Conservation (phyloP, 2,113 vertebrate genomes). For the Lota lota region DNA sequence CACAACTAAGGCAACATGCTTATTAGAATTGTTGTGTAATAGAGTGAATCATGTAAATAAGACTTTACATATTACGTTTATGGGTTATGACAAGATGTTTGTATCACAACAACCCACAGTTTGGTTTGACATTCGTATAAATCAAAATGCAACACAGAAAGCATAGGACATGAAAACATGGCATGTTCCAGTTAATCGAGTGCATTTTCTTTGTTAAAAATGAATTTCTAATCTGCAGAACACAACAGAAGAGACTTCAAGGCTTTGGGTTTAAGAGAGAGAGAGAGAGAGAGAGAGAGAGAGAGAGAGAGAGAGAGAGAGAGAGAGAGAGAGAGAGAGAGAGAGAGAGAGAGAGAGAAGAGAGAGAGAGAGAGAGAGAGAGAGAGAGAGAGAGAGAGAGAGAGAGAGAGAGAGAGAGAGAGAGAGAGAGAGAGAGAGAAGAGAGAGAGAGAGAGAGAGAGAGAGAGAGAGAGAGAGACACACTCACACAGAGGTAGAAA, state of each 20-base stretch:
- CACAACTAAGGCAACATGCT: too few species aligned
- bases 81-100: too few species aligned
- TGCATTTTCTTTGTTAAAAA: too few species aligned
- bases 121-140: too few species aligned
- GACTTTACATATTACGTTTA: too few species aligned
- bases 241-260: neutral
- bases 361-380: neutral
- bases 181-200: too few species aligned
- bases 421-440: conserved; percentile 10
- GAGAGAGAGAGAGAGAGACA: conserved; percentile 17
- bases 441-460: neutral
- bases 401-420: conserved; percentile 7
- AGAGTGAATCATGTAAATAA: too few species aligned
- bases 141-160: too few species aligned
- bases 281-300: conserved; percentile 14
- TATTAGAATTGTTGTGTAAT: too few species aligned
- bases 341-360: conserved; percentile 27
- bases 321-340: neutral
- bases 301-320: neutral
- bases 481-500: neutral
- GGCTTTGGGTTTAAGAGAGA: neutral
- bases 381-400: conserved; percentile 12
- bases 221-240: conserved; percentile 14
- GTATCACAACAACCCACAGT: too few species aligned
- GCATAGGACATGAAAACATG: too few species aligned